Percentiles rank a stretch among this genome's conserved stretches.
phyloP scores from a whole-genome alignment of 2,888 invertebrate species.

The Elgonia sp. region DNA sequence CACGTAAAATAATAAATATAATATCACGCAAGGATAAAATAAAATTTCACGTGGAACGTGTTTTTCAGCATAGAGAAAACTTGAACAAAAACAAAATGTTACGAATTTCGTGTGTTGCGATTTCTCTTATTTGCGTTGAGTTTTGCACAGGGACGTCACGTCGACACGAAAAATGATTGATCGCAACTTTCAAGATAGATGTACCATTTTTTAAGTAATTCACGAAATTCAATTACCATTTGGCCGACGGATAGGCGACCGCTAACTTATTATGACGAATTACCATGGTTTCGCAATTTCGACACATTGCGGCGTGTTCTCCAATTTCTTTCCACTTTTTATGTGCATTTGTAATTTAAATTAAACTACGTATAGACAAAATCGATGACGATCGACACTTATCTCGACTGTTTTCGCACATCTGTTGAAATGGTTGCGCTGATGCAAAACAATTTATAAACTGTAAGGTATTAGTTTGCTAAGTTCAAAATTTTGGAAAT shows the following conservation, averaged over 20 bases:
- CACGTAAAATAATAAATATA: constrained; percentile 20
- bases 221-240: constrained; percentile 61
- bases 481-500: constrained; percentile 65
- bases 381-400: background rate
- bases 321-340: too few relatives aligned
- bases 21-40: background rate
- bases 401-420: background rate
- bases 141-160: background rate
- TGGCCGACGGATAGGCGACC: constrained; percentile 34
- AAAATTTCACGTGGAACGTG: too few relatives aligned
- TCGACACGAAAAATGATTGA: constrained; percentile 49
- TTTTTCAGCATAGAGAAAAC: too few relatives aligned
- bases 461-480: constrained; percentile 54
- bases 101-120: background rate
- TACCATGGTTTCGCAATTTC: background rate
- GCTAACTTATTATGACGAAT: constrained; percentile 66
- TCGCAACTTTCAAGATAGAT: constrained; percentile 36
- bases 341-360: too few relatives aligned
- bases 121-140: constrained; percentile 21
- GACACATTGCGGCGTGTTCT: background rate
- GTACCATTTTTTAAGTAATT: constrained; percentile 54
- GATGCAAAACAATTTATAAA: constrained; percentile 61
- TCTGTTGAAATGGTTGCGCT: constrained; percentile 24
- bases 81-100: too few relatives aligned
- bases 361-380: background rate